phyloP scores from a whole-genome alignment of 2,888 invertebrate species.

The Craniophora ligustri region DNA sequence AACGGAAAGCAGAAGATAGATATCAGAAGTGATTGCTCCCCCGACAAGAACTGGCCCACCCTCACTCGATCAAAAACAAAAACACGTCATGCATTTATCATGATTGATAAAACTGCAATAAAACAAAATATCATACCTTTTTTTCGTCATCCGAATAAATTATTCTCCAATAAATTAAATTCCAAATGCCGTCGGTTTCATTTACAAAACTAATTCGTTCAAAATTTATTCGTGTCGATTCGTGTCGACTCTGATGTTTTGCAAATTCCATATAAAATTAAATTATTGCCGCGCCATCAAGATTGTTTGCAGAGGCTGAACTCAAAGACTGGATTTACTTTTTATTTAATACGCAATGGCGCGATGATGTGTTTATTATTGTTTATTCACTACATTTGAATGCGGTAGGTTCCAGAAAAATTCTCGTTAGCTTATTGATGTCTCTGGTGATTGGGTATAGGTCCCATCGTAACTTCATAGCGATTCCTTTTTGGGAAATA shows the following conservation, averaged over 20 bases:
- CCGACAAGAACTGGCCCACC: too few species aligned
- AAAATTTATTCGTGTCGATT: conserved; percentile 20
- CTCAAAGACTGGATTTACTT: conserved; percentile 31
- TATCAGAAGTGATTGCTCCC: too few species aligned
- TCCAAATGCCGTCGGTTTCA: not conserved
- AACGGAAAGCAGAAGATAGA: too few species aligned
- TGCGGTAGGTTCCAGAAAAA: conserved; percentile 47
- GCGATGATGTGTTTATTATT: conserved; percentile 55
- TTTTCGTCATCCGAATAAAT: too few species aligned
- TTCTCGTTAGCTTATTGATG: conserved; percentile 55
- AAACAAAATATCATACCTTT: too few species aligned
- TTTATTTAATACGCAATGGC: conserved; percentile 48
- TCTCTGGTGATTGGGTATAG: conserved; percentile 9
- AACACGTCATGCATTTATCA: too few species aligned
- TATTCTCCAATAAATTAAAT: not conserved
- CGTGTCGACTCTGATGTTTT: conserved; percentile 32
- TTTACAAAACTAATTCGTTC: conserved; percentile 18
- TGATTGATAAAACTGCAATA: too few species aligned
- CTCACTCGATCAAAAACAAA: too few species aligned
- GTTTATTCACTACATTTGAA: conserved; percentile 56
- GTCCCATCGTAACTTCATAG: conserved; percentile 8
- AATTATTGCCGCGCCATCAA: conserved; percentile 33
- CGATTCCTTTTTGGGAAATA: too few species aligned
- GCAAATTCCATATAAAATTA: conserved; percentile 31
- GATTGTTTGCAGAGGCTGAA: conserved; percentile 16